phyloP scores from a whole-genome alignment of 2,113 vertebrate genomes.

The Gobius niger region DNA sequence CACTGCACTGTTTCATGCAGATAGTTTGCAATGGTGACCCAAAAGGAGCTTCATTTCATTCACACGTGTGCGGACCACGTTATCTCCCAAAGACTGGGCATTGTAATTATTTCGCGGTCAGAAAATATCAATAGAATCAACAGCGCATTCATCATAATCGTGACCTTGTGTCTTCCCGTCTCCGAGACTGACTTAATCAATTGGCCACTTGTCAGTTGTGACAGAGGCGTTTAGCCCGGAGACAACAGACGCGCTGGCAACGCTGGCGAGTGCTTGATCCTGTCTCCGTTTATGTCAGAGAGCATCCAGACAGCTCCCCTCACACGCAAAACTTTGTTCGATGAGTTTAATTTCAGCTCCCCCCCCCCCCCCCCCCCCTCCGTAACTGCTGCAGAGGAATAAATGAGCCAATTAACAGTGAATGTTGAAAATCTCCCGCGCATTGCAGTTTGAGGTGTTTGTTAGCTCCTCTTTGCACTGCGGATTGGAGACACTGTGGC shows the following conservation, averaged over 20 bases:
- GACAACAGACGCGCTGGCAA: constrained; percentile 51
- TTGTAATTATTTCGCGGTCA: constrained; percentile 29
- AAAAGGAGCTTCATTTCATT: not conserved
- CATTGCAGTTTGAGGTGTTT: constrained; percentile 45
- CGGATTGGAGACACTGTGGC: constrained; percentile 22
- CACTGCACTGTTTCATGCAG: not conserved
- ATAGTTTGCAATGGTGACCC: not conserved
- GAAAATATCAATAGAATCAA: constrained; percentile 51
- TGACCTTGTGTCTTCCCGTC: constrained; percentile 65
- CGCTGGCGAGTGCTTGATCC: constrained; percentile 47
- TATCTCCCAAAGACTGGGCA: constrained; percentile 18
- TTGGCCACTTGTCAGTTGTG: constrained; percentile 67
- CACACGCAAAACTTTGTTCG: constrained; percentile 60
- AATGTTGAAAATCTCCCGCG: constrained; percentile 49
- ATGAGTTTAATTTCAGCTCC: constrained; percentile 42
- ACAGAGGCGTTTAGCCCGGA: constrained; percentile 63
- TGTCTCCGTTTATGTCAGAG: constrained; percentile 56
- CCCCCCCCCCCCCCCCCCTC: not conserved
- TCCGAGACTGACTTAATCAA: constrained; percentile 70
- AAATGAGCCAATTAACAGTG: constrained; percentile 67
- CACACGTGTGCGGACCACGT: constrained; percentile 17
- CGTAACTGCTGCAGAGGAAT: constrained; percentile 27
- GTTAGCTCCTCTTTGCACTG: constrained; percentile 41
- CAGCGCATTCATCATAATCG: constrained; percentile 66
- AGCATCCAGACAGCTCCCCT: constrained; percentile 43